Conservation (phyloP, 2,797 vertebrate genomes). For the Xerus rutilus region DNA sequence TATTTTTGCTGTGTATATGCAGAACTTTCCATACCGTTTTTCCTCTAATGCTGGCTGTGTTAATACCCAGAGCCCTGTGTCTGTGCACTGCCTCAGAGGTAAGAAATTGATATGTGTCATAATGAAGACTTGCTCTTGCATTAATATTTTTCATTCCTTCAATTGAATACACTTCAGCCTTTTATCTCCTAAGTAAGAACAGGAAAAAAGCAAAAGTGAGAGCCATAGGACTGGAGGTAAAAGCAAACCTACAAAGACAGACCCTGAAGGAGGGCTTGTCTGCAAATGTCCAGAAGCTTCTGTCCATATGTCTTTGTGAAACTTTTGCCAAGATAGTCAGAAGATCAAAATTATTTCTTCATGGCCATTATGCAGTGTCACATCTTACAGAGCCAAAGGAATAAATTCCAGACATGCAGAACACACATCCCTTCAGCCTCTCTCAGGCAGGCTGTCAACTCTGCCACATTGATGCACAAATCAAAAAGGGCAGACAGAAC, state of each 20-base stretch:
- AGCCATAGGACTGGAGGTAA: neutral
- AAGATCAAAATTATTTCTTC: constrained; percentile 72
- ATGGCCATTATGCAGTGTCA: constrained; percentile 76
- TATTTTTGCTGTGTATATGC: neutral
- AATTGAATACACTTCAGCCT: constrained; percentile 31
- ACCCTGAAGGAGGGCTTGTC: constrained; percentile 1
- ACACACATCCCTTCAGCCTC: constrained; percentile 51
- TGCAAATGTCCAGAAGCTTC: constrained; percentile 65
- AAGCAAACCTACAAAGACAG: neutral
- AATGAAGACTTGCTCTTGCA: constrained; percentile 59
- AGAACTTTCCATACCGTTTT: neutral
- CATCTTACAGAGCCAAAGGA: constrained; percentile 78
- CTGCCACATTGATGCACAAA: constrained; percentile 20
- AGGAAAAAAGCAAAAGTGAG: constrained; percentile 39
- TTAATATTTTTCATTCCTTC: constrained; percentile 69
- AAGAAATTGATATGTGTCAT: constrained; percentile 67
- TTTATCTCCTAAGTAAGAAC: constrained; percentile 60
- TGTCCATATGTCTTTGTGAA: constrained; percentile 79
- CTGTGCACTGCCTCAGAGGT: constrained; percentile 38
- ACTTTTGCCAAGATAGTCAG: constrained; percentile 75
- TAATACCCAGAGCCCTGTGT: constrained; percentile 31
- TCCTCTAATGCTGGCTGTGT: neutral
- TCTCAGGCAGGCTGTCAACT: constrained; percentile 72
- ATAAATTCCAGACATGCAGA: constrained; percentile 76
- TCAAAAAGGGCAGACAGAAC: constrained; percentile 46